phyloP scores from a whole-genome alignment of 2,113 vertebrate species.

The Microcebus lehilahytsara region DNA sequence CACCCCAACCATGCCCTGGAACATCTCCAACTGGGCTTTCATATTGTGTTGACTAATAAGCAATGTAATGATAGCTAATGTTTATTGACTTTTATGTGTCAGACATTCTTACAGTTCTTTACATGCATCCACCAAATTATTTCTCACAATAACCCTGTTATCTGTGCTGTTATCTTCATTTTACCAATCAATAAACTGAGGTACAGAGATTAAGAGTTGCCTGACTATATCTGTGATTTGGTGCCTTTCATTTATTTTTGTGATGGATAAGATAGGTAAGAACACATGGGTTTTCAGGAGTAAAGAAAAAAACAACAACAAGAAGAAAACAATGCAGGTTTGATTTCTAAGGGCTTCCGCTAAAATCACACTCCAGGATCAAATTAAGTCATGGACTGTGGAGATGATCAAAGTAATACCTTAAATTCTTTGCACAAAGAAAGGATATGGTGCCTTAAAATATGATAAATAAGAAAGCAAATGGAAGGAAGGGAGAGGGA shows the following conservation, averaged over 20 bases:
- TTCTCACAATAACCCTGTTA: background rate
- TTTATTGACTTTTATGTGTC: background rate
- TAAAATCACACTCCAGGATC: background rate
- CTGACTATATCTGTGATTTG: background rate
- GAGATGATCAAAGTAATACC: background rate
- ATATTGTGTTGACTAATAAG: background rate
- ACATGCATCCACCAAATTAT: background rate
- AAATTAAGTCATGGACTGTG: background rate
- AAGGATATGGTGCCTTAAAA: background rate
- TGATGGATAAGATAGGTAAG: background rate
- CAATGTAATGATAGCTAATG: background rate
- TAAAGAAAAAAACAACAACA: background rate
- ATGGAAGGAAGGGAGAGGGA: background rate
- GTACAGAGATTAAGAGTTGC: background rate
- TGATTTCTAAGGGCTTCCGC: background rate
- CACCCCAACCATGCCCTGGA: background rate
- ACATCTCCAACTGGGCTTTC: background rate
- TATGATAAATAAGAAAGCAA: background rate
- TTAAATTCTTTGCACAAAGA: background rate
- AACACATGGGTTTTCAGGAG: background rate
- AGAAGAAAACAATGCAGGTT: background rate
- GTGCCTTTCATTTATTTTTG: background rate
- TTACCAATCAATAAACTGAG: background rate
- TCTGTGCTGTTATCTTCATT: background rate
- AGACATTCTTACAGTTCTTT: background rate